Evolutionary conservation across 2,113 vertebrate genomes (phyloP), one percentile per base, ranked within the genome.

Genomic region (Lophius piscatorius): DNA sequence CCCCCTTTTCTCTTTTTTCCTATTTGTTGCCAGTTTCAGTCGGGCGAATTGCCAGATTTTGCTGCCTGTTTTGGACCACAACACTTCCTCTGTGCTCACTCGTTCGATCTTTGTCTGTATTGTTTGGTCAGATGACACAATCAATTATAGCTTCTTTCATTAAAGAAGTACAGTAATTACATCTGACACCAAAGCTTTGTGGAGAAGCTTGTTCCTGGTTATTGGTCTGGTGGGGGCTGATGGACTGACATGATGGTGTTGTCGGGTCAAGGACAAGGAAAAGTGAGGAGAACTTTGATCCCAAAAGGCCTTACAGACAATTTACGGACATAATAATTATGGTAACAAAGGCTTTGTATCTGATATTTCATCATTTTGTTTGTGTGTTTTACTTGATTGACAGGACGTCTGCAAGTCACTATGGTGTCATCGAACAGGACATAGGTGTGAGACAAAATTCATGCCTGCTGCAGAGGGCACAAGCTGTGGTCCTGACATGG

Each of bases 361-460:
- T 47, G 13, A 57, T 11, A 1, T 29, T n/a, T 63, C 9, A 28
- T 47, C 50, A 1, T 40, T 4, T 63, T 58, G 22, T 81, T 56
- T 54, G 63, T 70, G 63, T 70, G 36, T 64, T 17, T 63, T 51
- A 8, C 39, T 74, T 17, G 40, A 84, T 86, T 86, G 17, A 47
- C 90, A 99, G 97, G 97, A 98, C 85, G 98, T 98, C 83, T 99
- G 97, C 81, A 98, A 98, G 80, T 97, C 96, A 1, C 91, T 99
- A 54, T 99, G 97, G 97, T 99, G 97, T 83, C 95, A 98, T 75
- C 94, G 93, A 78, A 85, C 89, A 41, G 95, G 96, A 5, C 96
- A 98, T 29, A 93, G 96, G 24, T 99, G 97, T 40, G 97, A 98
- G 83, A 99, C 97, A 42, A 99, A 99, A 92, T 98, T 98, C 79